Evolutionary conservation across 2,888 invertebrate species (phyloP).

Genomic region (Dendrolimus houi): DNA sequence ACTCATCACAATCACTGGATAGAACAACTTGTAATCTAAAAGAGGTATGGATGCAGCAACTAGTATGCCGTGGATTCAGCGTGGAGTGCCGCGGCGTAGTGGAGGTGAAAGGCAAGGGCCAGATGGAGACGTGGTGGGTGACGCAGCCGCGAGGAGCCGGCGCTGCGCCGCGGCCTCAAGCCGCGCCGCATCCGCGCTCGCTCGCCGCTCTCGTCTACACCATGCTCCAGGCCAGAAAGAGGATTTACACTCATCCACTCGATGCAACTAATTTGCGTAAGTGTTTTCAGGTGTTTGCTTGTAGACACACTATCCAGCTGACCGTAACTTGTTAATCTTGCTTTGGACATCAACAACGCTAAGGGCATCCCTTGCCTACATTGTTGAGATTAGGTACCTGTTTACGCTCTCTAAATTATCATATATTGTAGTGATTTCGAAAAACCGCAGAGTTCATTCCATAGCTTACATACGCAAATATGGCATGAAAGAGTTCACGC

Average conservation of each 20-base stretch:
- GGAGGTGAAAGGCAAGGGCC: constrained; percentile 95
- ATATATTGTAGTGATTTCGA: too few species aligned
- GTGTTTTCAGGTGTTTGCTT: constrained; percentile 7
- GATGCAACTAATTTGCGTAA: constrained; percentile 31
- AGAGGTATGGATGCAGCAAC: constrained; percentile 70
- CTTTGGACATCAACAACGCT: too few species aligned
- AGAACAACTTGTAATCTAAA: too few species aligned
- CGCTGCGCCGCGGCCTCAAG: constrained; percentile 76
- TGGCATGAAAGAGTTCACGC: too few species aligned
- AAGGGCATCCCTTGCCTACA: too few species aligned
- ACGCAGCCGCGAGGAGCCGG: constrained; percentile 77
- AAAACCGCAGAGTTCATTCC: too few species aligned
- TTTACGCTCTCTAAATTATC: too few species aligned
- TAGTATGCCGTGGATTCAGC: constrained; percentile 84
- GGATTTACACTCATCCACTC: constrained; percentile 72
- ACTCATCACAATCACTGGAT: too few species aligned
- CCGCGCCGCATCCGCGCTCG: constrained; percentile 81
- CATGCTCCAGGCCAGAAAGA: constrained; percentile 88
- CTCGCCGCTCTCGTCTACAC: constrained; percentile 92
- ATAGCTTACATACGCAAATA: too few species aligned
- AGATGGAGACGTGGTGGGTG: constrained; percentile 97
- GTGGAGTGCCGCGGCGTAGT: constrained; percentile 88
- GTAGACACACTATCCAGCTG: too few species aligned
- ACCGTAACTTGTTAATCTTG: too few species aligned
- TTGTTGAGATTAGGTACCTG: too few species aligned